Evolutionary conservation across 2,113 vertebrate species (phyloP).

Genomic region (Aegotheles bennettii): DNA sequence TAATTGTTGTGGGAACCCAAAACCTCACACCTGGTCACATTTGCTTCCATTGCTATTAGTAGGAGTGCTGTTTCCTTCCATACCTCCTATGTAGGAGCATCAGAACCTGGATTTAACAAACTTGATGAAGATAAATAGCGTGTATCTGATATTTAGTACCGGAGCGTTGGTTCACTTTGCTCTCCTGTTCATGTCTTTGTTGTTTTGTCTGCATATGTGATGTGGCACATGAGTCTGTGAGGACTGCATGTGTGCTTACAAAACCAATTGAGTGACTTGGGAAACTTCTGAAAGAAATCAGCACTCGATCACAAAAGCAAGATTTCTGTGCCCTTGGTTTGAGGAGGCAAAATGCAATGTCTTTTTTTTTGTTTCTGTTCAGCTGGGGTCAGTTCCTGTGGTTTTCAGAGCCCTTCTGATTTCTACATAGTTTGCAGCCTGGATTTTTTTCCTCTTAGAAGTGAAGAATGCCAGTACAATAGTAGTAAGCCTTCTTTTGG

Average conservation of each 20-base stretch:
- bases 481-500: background rate
- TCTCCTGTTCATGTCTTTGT: background rate
- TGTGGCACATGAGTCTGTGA: background rate
- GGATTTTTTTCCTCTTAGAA: background rate
- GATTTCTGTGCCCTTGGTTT: background rate
- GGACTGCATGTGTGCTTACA: background rate
- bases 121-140: background rate
- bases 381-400: background rate
- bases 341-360: background rate
- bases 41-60: background rate
- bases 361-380: background rate
- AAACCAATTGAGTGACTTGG: background rate
- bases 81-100: no score
- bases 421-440: background rate
- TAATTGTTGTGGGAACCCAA: background rate
- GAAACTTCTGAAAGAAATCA: background rate
- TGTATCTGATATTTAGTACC: rapidly evolving
- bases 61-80: background rate
- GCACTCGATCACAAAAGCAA: background rate
- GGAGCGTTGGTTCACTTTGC: background rate
- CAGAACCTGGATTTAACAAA: background rate
- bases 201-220: background rate
- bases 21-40: background rate
- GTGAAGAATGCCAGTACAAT: background rate
- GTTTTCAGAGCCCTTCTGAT: background rate